These are phyloP conservation scores for Manis pentadactyla DNA, from an alignment of 2,797 vertebrate genomes.

Conservation along the genomic window DNA sequence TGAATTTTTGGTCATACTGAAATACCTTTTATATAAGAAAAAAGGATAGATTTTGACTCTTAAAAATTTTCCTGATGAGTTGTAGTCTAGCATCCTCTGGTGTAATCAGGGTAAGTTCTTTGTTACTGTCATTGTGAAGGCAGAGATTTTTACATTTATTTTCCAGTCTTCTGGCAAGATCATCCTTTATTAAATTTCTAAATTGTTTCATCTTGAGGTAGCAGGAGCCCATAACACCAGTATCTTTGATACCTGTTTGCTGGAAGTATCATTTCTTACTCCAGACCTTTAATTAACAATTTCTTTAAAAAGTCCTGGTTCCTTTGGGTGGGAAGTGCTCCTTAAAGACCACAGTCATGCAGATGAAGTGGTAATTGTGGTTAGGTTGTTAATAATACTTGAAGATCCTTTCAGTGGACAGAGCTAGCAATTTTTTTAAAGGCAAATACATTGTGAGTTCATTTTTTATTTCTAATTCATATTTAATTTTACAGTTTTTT, in stretches of 20 bases:
- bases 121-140: background rate
- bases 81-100: background rate
- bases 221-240: background rate
- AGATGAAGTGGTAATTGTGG: background rate
- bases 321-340: background rate
- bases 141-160: conserved; percentile 1
- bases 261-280: background rate
- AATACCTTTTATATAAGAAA: background rate
- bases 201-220: background rate
- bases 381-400: background rate
- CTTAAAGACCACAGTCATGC: background rate
- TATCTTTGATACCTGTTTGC: background rate
- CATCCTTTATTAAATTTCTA: conserved; percentile 18
- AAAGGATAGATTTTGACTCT: conserved; percentile 31
- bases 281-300: background rate
- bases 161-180: background rate
- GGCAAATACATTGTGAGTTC: background rate
- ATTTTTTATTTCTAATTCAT: background rate
- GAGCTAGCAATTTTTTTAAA: background rate
- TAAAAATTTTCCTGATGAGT: background rate
- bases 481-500: background rate
- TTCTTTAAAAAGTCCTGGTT: background rate
- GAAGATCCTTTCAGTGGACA: background rate
- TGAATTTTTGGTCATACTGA: background rate
- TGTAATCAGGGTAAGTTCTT: background rate